Base-by-base conservation (phyloP, 1,140 invertebrate genomes). In the Armadillidium nasatum region DNA sequence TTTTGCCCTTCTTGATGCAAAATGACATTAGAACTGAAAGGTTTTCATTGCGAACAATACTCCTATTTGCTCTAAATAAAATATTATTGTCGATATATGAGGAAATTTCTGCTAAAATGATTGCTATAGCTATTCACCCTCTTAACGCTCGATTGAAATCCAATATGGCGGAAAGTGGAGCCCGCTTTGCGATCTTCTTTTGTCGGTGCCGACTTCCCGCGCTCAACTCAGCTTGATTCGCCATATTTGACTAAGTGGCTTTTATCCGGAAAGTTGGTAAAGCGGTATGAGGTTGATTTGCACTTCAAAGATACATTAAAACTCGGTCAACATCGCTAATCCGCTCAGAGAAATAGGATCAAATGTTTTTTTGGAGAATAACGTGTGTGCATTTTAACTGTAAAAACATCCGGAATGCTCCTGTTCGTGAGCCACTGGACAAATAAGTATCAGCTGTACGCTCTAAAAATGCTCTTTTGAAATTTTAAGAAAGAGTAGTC, bases 301-400 rank as follows among this genome's bases (percentile, higher is more conserved):
- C 50, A 60, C 50, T 60, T 60, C 50, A 60, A 60, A 60, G 50
- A 60, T 60, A 60, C 50, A 60, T 60, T 60, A 60, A 60, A 60
- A 60, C 50, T 60, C 50, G 50, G 50, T 60, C 50, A 60, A 60
- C 50, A 60, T 19, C 11, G 50, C 50, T 60, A 60, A 60, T 60
- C 50, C 50, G 50, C 50, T 19, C 11, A 19, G 50, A 2, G 50
- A 60, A 60, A 60, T 60, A 60, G 50, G 50, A 60, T 60, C 50
- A 60, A 60, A 60, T 60, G 19, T 13, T 60, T 60, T 60, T 60
- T 60, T 60, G 50, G 50, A 60, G 11, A 19, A 15, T 13, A 15
- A 19, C 50, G 50, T 19, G 50, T 19, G 50, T 19, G 50, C 50
- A 60, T 13, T 60, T 60, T 60, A 60, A 19, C 19, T 60, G 50